phyloP scores from a whole-genome alignment of 2,888 invertebrate species.

The Dichetophora obliterata region DNA sequence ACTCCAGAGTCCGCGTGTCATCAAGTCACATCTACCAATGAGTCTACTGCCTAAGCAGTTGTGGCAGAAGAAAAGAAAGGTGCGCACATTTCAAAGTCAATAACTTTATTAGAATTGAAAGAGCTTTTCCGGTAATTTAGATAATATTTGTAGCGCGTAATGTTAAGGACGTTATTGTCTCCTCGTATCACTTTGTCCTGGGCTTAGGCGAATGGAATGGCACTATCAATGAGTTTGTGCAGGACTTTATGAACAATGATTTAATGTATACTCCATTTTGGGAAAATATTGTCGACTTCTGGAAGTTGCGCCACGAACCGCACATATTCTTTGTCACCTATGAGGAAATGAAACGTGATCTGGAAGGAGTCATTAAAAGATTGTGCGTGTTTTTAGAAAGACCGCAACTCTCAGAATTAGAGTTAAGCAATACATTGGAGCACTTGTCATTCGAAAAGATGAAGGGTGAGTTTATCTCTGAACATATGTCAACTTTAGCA shows the following conservation, averaged over 20 bases:
- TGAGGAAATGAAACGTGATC: slow-evolving; percentile 53
- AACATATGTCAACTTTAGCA: too few species aligned
- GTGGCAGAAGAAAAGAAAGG: slow-evolving; percentile 47
- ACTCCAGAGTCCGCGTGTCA: too few species aligned
- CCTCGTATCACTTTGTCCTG: slow-evolving; percentile 79
- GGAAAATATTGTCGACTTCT: slow-evolving; percentile 53
- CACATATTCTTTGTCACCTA: slow-evolving; percentile 52
- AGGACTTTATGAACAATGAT: slow-evolving; percentile 45
- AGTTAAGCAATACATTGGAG: slow-evolving; percentile 42
- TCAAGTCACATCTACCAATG: too few species aligned
- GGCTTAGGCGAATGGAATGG: slow-evolving; percentile 73
- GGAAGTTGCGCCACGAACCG: slow-evolving; percentile 49
- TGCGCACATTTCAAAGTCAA: slow-evolving; percentile 10
- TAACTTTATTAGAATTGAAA: not conserved
- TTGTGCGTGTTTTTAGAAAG: slow-evolving; percentile 46
- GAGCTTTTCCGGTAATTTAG: slow-evolving; percentile 76
- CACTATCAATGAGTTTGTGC: slow-evolving; percentile 71
- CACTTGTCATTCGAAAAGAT: slow-evolving; percentile 53
- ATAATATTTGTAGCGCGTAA: slow-evolving; percentile 85
- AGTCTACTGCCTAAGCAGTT: too few species aligned
- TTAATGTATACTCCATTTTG: slow-evolving; percentile 48
- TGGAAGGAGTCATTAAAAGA: slow-evolving; percentile 42
- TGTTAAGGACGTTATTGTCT: slow-evolving; percentile 84
- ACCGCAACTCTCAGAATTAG: slow-evolving; percentile 22
- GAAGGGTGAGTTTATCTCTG: slow-evolving; percentile 45